Conservation (phyloP, 1,140 invertebrate species). For the Tetramorium parvispinum region DNA sequence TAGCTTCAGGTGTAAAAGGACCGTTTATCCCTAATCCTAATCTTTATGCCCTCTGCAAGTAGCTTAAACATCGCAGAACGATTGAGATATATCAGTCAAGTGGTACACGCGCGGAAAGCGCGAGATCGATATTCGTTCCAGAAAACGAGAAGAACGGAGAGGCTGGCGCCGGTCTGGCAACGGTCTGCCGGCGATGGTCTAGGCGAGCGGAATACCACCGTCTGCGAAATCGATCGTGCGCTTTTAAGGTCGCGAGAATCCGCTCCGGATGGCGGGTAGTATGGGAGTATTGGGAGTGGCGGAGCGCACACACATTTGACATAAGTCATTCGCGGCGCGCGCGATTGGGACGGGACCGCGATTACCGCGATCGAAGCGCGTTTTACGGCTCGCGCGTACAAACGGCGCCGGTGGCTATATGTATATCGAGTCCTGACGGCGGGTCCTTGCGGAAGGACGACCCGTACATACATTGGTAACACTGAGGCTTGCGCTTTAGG, state of each 20-base stretch:
- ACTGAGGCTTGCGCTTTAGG: conserved; percentile 44
- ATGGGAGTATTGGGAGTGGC: conserved; percentile 59
- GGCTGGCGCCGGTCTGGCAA: conserved; percentile 67
- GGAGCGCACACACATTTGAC: conserved; percentile 14
- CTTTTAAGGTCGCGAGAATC: conserved; percentile 57
- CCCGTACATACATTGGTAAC: conserved; percentile 40
- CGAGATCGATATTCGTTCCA: conserved; percentile 73
- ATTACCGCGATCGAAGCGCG: conserved; percentile 37
- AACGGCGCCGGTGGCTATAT: neutral
- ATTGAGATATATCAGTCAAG: conserved; percentile 38
- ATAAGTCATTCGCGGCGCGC: neutral
- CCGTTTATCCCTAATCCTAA: neutral
- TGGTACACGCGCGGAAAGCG: conserved; percentile 37
- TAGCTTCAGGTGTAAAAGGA: neutral
- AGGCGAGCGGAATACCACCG: conserved; percentile 30
- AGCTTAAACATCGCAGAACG: neutral
- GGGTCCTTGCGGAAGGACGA: conserved; percentile 42
- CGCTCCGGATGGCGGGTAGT: conserved; percentile 30
- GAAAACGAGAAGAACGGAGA: conserved; percentile 65
- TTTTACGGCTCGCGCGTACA: neutral
- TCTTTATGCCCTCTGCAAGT: neutral
- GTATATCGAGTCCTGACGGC: neutral
- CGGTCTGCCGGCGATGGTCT: conserved; percentile 56
- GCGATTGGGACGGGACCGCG: neutral
- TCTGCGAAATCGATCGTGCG: conserved; percentile 67